Conservation (phyloP, 2,888 invertebrate genomes). For the Hemicrepidius hirtus region DNA sequence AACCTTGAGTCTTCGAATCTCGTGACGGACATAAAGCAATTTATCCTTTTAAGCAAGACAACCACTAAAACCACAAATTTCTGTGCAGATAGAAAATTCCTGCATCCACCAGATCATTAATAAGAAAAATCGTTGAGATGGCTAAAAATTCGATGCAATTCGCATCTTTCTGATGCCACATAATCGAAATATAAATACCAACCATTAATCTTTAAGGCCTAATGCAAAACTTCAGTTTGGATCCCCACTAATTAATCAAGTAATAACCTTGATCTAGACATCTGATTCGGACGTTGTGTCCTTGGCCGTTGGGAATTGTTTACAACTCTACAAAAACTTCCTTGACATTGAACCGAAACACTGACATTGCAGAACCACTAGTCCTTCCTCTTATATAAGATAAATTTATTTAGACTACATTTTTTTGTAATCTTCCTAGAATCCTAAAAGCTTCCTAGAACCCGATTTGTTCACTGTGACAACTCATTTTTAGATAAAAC, state of each 20-base stretch:
- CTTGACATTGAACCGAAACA: slow-evolving; percentile 48
- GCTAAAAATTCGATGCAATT: slow-evolving; percentile 28
- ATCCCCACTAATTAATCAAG: slow-evolving; percentile 46
- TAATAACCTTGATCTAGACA: slow-evolving; percentile 48
- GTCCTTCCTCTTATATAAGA: slow-evolving; percentile 39
- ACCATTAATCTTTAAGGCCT: slow-evolving; percentile 46
- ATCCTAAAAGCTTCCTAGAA: slow-evolving; percentile 25
- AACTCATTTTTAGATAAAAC: slow-evolving; percentile 20
- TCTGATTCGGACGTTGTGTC: slow-evolving; percentile 38
- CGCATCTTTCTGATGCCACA: slow-evolving; percentile 18
- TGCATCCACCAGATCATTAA: slow-evolving; percentile 40
- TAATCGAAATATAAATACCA: slow-evolving; percentile 49
- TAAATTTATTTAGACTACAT: slow-evolving; percentile 46
- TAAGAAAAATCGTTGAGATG: slow-evolving; percentile 44
- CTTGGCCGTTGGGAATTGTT: slow-evolving; percentile 47
- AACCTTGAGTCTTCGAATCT: slow-evolving; percentile 39
- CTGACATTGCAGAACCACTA: slow-evolving; percentile 38
- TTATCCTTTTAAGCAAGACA: slow-evolving; percentile 41
- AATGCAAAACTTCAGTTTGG: slow-evolving; percentile 35
- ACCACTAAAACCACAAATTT: slow-evolving; percentile 39
- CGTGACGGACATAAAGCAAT: slow-evolving; percentile 43
- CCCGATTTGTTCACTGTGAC: slow-evolving; percentile 17
- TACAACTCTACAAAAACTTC: slow-evolving; percentile 48
- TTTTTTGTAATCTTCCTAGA: slow-evolving; percentile 37
- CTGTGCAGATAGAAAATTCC: slow-evolving; percentile 36